Base-by-base conservation (phyloP, 2,888 invertebrate genomes). In the Lampropteryx suffumata region DNA sequence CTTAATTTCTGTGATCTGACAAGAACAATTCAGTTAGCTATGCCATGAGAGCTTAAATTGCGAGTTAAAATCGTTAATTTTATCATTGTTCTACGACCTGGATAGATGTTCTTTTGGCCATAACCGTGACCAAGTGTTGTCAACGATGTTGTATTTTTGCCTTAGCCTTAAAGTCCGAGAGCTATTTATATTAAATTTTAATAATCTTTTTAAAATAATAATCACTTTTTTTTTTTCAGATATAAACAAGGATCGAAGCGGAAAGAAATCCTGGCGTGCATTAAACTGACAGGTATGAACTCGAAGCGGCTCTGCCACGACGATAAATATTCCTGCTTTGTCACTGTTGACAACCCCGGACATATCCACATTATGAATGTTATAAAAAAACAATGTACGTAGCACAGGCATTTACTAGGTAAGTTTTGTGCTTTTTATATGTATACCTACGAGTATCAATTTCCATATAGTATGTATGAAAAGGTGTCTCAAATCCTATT, bases 331-430 rank as follows among this genome's bases (percentile, higher is more conserved):
- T 85, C 88, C 0, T 91, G 91, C 41, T 93, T 93, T 68, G 91
- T 92, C 12, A 92, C 92, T 0, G 90, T 93, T 5, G 93, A 93
- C 75, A 87, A 91, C 61, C 87, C 91, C 8, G 93, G 93, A 1
- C 90, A 92, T 50, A 78, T 92, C 10, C 92, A 93, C 65, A 88
- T 92, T 34, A 91, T 93, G 90, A 92, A 92, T 59, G 77, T 91
- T 8, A 77, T 89, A 73, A 65, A 62, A 14, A 41, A 68, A 2
- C 58, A 65, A 13, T 59, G 59, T 36, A 70, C 76, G 64, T 81
- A 82, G 70, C 76, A 67, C 50, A 53, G 60, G 61, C 28, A 42
- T 36, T 33, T 45, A 32, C 27, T 50, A 42, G 17, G 13, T 41
- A 36, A 12, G 24, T 30, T 28, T 36, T 32, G 35, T 40, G 35